These are phyloP conservation scores for Parambassis ranga DNA, from an alignment of 2,797 vertebrate species.

Conservation along the genomic window DNA sequence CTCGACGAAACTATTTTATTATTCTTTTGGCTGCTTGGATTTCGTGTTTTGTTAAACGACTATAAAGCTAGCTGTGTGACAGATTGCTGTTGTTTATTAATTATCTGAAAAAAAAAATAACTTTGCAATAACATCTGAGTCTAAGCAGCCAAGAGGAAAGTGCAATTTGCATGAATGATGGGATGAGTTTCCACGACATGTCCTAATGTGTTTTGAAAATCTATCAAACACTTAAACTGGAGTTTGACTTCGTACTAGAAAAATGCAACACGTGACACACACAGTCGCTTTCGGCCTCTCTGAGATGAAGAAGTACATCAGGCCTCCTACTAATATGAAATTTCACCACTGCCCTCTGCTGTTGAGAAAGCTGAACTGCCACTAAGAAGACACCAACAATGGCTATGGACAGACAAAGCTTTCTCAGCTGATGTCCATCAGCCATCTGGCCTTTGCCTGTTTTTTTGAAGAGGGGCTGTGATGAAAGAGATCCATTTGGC, in stretches of 20 bases:
- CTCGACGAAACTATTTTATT: neutral
- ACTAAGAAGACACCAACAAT: constrained; percentile 17
- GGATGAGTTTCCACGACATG: neutral
- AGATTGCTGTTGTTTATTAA: neutral
- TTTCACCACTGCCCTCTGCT: constrained; percentile 80
- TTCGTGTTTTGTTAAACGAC: too few relatives aligned
- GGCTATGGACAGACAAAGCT: constrained; percentile 48
- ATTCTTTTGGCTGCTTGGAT: neutral
- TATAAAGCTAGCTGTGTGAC: too few relatives aligned
- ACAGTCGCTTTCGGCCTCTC: neutral
- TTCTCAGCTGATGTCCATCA: constrained; percentile 32
- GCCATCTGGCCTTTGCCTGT: constrained; percentile 65
- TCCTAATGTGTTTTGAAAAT: neutral
- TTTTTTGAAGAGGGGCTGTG: constrained; percentile 47
- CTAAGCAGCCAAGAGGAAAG: neutral
- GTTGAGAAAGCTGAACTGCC: constrained; percentile 49
- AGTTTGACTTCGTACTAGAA: neutral
- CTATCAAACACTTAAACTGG: neutral
- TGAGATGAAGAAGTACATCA: neutral
- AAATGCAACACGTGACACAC: neutral
- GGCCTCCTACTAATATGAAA: constrained; percentile 28
- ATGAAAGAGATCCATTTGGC: constrained; percentile 65
- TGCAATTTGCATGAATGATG: neutral
- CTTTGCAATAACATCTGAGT: neutral
- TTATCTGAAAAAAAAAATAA: neutral